Evolutionary conservation across 2,797 vertebrate genomes (phyloP).

Genomic region (Leptatherina wallacei): DNA sequence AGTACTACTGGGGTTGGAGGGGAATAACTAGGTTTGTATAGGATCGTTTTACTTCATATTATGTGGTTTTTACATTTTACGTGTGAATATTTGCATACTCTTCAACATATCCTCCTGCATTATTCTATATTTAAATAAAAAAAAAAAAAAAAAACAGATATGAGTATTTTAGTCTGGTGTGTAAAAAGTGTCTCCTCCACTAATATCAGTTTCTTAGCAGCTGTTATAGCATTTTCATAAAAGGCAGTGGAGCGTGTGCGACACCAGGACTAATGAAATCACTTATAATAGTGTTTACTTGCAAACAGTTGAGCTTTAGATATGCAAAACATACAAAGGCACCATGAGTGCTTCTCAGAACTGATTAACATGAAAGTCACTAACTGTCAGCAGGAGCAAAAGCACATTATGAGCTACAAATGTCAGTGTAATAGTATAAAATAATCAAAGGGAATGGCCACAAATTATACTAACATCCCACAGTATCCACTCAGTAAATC

Average conservation of each 20-base stretch:
- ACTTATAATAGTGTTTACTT: slow-evolving; percentile 40
- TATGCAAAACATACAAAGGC: slow-evolving; percentile 45
- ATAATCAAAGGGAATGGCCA: slow-evolving; percentile 20
- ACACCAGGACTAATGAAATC: slow-evolving; percentile 31
- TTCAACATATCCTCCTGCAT: slow-evolving; percentile 4
- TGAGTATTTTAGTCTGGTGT: not conserved
- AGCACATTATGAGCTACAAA: slow-evolving; percentile 50
- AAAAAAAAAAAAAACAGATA: slow-evolving; percentile 10
- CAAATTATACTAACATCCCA: slow-evolving; percentile 27
- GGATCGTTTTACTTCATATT: slow-evolving; percentile 30
- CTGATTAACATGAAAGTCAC: slow-evolving; percentile 48
- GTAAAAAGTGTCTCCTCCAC: not conserved
- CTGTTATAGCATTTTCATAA: slow-evolving; percentile 28
- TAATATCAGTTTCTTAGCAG: slow-evolving; percentile 24
- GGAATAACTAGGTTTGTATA: slow-evolving; percentile 46
- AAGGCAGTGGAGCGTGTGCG: slow-evolving; percentile 18
- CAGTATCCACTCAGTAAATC: slow-evolving; percentile 11
- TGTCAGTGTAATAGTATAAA: slow-evolving; percentile 46
- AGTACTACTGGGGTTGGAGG: slow-evolving; percentile 29
- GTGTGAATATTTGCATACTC: slow-evolving; percentile 6
- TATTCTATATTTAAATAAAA: not conserved
- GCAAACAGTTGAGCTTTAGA: slow-evolving; percentile 36
- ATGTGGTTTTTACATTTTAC: slow-evolving; percentile 15
- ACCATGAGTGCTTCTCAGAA: slow-evolving; percentile 37
- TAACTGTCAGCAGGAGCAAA: slow-evolving; percentile 48